Evolutionary conservation across 2,888 invertebrate genomes (phyloP).

Genomic region (Temnothorax ravouxi): DNA sequence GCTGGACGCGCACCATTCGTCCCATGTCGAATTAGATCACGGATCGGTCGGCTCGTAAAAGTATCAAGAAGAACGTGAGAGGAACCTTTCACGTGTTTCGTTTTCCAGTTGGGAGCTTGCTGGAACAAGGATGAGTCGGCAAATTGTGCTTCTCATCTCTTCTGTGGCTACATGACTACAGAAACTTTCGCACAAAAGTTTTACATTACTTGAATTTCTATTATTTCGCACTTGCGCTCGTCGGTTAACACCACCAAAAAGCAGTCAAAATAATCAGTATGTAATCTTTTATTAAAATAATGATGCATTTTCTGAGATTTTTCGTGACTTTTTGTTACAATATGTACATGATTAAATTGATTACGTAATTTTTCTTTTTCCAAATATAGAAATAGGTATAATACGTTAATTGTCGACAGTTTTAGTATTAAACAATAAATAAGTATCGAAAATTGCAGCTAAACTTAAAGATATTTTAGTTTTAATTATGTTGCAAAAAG

Average conservation of each 20-base stretch:
- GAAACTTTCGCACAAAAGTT: constrained; percentile 25
- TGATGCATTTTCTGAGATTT: not conserved
- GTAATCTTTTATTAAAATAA: not conserved
- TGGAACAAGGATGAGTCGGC: constrained; percentile 41
- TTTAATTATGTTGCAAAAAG: not conserved
- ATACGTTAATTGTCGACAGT: no score
- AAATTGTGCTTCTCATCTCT: constrained; percentile 30
- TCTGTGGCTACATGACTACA: not conserved
- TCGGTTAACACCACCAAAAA: not conserved
- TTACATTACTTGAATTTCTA: constrained; percentile 9
- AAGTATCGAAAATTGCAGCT: not conserved
- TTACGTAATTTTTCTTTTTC: not conserved
- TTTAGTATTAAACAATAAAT: not conserved
- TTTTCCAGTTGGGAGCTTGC: constrained; percentile 33
- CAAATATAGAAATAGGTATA: not conserved
- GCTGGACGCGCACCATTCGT: constrained; percentile 36
- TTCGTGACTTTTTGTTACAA: not conserved
- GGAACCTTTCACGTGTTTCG: constrained; percentile 37
- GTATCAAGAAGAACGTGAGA: constrained; percentile 47
- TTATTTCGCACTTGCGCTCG: not conserved
- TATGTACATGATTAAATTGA: not conserved
- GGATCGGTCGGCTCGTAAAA: constrained; percentile 52
- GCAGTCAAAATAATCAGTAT: not conserved
- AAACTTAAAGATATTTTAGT: not conserved
- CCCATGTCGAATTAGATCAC: constrained; percentile 51